Base-by-base conservation (phyloP, 2,888 invertebrate species). In the Rapana venosa region DNA sequence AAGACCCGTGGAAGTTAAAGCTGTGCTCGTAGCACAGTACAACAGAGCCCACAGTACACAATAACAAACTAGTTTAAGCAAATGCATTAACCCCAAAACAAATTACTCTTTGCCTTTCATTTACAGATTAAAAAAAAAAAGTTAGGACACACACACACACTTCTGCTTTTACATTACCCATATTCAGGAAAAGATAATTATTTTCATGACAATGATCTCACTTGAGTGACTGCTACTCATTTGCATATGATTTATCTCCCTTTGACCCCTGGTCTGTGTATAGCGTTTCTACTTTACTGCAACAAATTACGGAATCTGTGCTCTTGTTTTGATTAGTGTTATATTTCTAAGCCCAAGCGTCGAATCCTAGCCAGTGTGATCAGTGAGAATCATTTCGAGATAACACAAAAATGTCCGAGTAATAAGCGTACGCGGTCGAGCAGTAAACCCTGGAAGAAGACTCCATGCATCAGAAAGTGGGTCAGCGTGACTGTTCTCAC, bases 281-380 rank as follows among this genome's bases (percentile, higher is more conserved):
- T 32, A 47, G 81, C 81, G 81, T 92, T 86, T 90, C 93, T n/a
- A 93, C 94, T 91, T 94, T 95, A 66, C 58, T 36, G 11, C 61
- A 81, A 94, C 94, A 79, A 15, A 79, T 1, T 93, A 93, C 91
- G 95, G 95, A 90, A 93, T 94, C 92, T 94, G 94, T 1, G 95
- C 56, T 36, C 58, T 94, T 94, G 94, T 94, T 30, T 83, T 90
- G 22, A 20, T 17, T 26, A 32, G 58, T 58, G 15, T 58, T 13
- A 81, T 26, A 74, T 47, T 83, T 30, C 26, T 13, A 47, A 47
- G 8, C 22, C 15, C 8, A 83, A 47, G 22, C 47, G 22, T 13
- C 36, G 26, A 11, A 26, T 8, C 47, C 47, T 30, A 83, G 26
- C 26, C 47, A 30, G 11, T 20, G 6, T 6, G n/a, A 74, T 22